Conservation (phyloP, 2,113 vertebrate genomes). For the Marmota flaviventris region DNA sequence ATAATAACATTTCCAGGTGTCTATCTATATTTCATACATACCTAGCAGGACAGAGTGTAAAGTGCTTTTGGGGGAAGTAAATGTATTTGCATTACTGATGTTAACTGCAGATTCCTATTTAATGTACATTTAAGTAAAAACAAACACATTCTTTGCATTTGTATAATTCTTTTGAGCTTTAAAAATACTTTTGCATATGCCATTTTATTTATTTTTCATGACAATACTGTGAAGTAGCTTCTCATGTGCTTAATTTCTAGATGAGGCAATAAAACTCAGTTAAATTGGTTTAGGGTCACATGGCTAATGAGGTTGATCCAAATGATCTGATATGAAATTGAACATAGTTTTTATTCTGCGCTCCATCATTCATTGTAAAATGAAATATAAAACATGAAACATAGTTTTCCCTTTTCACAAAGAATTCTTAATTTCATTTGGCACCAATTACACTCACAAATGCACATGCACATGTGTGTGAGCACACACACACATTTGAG, state of each 20-base stretch:
- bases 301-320: neutral
- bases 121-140: neutral
- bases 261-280: neutral
- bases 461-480: neutral
- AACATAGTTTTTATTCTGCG: neutral
- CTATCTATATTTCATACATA: neutral
- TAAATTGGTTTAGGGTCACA: neutral
- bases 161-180: neutral
- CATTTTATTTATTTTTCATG: neutral
- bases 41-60: neutral
- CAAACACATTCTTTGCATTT: constrained; percentile 12
- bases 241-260: neutral
- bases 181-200: neutral
- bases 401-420: neutral
- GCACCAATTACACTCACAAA: neutral
- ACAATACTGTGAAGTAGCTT: neutral
- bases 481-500: neutral
- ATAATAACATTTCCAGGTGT: neutral
- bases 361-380: neutral
- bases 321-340: neutral
- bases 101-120: neutral
- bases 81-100: neutral
- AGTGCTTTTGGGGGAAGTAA: neutral
- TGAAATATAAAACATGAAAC: neutral
- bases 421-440: neutral